A percentile compares a stretch with the other conserved stretches of the same genome.
These are phyloP conservation scores for Drosophila sordidula DNA, from an alignment of 2,888 invertebrate genomes.

Conservation along the genomic window DNA sequence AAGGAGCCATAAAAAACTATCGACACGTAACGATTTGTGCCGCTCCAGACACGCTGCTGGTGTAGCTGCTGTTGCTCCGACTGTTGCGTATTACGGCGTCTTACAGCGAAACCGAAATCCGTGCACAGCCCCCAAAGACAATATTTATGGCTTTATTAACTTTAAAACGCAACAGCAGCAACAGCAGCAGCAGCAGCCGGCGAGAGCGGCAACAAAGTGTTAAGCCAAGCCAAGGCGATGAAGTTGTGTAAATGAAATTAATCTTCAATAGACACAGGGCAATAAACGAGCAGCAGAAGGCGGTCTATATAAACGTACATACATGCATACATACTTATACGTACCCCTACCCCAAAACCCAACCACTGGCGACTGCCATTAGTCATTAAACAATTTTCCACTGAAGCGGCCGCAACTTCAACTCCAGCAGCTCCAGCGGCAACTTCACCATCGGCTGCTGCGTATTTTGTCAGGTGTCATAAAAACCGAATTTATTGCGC, in stretches of 20 bases:
- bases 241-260: slow-evolving; percentile 81
- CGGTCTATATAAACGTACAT: slow-evolving; percentile 17
- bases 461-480: slow-evolving; percentile 84
- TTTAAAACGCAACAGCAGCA: slow-evolving; percentile 73
- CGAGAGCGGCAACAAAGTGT: slow-evolving; percentile 59
- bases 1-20: slow-evolving; percentile 70
- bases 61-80: slow-evolving; percentile 30
- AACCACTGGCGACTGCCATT: slow-evolving; percentile 61
- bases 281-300: slow-evolving; percentile 71
- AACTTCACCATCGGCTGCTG: slow-evolving; percentile 56
- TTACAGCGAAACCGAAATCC: slow-evolving; percentile 65
- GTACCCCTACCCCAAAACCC: slow-evolving; percentile 9
- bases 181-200: slow-evolving; percentile 45
- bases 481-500: slow-evolving; percentile 83
- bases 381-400: slow-evolving; percentile 78
- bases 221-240: slow-evolving; percentile 73
- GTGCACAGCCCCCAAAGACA: slow-evolving; percentile 73
- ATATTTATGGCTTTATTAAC: slow-evolving; percentile 78
- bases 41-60: slow-evolving; percentile 49
- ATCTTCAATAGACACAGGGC: slow-evolving; percentile 80
- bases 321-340: neutral
- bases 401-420: slow-evolving; percentile 66
- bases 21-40: slow-evolving; percentile 77
- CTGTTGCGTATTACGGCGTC: slow-evolving; percentile 72
- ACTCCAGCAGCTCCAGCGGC: slow-evolving; percentile 36